Conservation (phyloP, 1,140 invertebrate species). For the Melanaphis sacchari region DNA sequence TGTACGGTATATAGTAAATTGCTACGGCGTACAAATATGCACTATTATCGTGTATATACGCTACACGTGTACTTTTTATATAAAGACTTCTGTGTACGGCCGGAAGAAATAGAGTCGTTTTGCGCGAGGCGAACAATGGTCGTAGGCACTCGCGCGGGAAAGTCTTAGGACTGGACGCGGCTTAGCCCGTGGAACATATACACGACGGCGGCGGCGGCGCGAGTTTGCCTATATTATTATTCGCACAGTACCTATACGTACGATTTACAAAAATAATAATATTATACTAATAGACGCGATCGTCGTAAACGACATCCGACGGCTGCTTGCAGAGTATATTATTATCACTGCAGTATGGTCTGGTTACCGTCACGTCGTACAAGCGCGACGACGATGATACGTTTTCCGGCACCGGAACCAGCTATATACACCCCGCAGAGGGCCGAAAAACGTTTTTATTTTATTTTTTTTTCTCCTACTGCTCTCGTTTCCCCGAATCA, state of each 20-base stretch:
- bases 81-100: neutral
- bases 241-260: neutral
- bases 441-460: neutral
- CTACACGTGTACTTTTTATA: neutral
- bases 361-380: conserved; percentile 19
- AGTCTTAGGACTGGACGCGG: neutral
- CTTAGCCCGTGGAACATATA: neutral
- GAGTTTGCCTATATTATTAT: neutral
- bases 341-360: neutral
- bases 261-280: neutral
- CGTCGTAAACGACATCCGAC: neutral
- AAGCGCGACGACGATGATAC: neutral
- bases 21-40: neutral
- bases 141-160: neutral
- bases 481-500: conserved; percentile 10
- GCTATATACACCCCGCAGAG: neutral
- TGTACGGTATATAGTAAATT: neutral
- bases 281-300: neutral
- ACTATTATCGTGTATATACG: neutral
- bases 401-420: conserved; percentile 42
- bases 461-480: neutral
- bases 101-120: conserved; percentile 35
- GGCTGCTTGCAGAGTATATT: neutral
- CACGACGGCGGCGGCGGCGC: no score
- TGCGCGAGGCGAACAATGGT: conserved; percentile 1